phyloP scores from a whole-genome alignment of 2,797 vertebrate genomes.

The Gallinago solitaria region DNA sequence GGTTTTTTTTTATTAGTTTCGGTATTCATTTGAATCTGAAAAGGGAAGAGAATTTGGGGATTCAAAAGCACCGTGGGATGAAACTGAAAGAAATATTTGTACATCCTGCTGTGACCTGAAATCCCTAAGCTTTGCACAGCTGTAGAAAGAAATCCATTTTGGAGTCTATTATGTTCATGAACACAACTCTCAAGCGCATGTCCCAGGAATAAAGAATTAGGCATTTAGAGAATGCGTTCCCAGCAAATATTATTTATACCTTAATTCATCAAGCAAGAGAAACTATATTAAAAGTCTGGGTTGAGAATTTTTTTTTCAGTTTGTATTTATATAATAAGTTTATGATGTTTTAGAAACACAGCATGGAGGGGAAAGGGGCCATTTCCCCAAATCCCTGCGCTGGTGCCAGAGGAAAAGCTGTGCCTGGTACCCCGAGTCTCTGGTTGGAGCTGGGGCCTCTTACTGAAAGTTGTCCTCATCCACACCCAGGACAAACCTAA shows the following conservation, averaged over 20 bases:
- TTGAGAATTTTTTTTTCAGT: neutral
- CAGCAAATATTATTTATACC: neutral
- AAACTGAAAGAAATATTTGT: neutral
- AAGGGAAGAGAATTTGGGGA: neutral
- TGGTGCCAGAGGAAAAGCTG: neutral
- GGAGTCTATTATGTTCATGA: neutral
- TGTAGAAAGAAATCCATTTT: conserved; percentile 17
- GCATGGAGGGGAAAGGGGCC: neutral
- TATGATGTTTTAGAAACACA: neutral
- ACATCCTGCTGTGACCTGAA: conserved; percentile 4
- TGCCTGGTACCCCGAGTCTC: neutral
- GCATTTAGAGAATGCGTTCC: neutral
- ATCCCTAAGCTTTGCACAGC: conserved; percentile 20
- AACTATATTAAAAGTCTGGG: neutral
- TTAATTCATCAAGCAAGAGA: neutral
- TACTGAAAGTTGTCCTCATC: neutral
- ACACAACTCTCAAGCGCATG: neutral
- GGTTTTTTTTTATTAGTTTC: neutral
- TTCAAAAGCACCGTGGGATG: neutral
- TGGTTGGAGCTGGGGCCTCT: neutral
- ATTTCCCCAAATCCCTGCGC: neutral
- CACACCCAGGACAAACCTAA: conserved; percentile 30
- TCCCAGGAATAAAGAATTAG: neutral
- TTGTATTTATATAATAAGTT: neutral
- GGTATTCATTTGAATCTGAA: neutral